Conservation (phyloP, 2,888 invertebrate species). For the Frankliniella intonsa region DNA sequence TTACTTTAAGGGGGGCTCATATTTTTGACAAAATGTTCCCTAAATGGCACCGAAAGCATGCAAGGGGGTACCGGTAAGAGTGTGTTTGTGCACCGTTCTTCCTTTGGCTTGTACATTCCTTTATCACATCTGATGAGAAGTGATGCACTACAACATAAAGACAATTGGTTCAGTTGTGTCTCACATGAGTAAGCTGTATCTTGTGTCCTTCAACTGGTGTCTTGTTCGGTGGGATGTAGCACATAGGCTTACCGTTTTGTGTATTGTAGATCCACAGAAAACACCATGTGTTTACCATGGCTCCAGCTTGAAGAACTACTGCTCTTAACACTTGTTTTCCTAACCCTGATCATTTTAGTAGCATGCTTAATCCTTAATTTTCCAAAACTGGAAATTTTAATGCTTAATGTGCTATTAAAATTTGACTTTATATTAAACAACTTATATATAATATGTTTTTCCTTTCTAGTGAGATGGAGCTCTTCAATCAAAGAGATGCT, state of each 20-base stretch:
- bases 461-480: slow-evolving; percentile 74
- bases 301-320: no score
- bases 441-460: background rate
- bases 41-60: slow-evolving; percentile 11
- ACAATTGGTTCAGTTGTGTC: background rate
- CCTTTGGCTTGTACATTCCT: background rate
- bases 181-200: background rate
- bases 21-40: background rate
- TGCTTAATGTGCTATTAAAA: no score
- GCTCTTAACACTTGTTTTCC: no score
- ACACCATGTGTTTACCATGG: no score
- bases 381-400: no score
- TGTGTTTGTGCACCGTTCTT: background rate
- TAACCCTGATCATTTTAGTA: no score
- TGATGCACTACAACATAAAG: background rate
- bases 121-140: background rate
- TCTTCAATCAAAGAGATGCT: slow-evolving; percentile 82
- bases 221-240: background rate
- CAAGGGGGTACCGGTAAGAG: slow-evolving; percentile 22
- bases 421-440: no score
- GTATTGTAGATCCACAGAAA: no score
- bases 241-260: background rate
- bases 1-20: slow-evolving; percentile 7
- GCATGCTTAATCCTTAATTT: no score
- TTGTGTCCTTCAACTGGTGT: background rate